A percentile compares a stretch with the other conserved stretches of the same genome.
phyloP scores from a whole-genome alignment of 2,113 vertebrate genomes.

The Seriola quinqueradiata region DNA sequence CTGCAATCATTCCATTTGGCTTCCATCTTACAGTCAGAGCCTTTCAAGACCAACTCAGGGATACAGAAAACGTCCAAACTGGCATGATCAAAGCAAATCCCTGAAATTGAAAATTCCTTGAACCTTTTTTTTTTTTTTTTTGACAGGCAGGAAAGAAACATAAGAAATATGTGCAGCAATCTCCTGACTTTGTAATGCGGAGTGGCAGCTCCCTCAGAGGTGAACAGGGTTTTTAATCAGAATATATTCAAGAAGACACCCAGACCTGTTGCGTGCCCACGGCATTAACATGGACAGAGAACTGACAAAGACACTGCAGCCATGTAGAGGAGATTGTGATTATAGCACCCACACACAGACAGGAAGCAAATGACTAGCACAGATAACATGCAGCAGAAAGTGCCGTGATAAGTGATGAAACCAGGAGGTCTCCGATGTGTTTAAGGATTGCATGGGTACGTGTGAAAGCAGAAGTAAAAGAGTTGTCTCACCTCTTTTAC shows the following conservation, averaged over 20 bases:
- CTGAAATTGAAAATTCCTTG: conserved; percentile 56
- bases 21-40: conserved; percentile 40
- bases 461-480: not conserved
- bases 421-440: not conserved
- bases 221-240: conserved; percentile 40
- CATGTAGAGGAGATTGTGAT: conserved; percentile 32
- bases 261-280: conserved; percentile 37
- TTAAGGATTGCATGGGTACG: not conserved
- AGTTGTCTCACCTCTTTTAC: not conserved
- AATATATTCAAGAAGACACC: conserved; percentile 44
- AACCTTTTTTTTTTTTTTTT: conserved; percentile 44
- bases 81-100: conserved; percentile 68
- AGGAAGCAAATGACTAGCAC: conserved; percentile 13
- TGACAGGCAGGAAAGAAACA: conserved; percentile 41
- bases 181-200: conserved; percentile 56
- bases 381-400: conserved; percentile 30
- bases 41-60: conserved; percentile 46
- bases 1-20: conserved; percentile 40
- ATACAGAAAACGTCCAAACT: conserved; percentile 55
- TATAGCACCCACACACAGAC: conserved; percentile 24
- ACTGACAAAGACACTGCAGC: conserved; percentile 14
- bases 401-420: conserved; percentile 32
- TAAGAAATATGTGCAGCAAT: conserved; percentile 51
- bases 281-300: conserved; percentile 34
- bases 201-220: conserved; percentile 57